These are phyloP conservation scores for Brachyrhaphis roseni DNA, from an alignment of 2,797 vertebrate genomes.

Conservation along the genomic window DNA sequence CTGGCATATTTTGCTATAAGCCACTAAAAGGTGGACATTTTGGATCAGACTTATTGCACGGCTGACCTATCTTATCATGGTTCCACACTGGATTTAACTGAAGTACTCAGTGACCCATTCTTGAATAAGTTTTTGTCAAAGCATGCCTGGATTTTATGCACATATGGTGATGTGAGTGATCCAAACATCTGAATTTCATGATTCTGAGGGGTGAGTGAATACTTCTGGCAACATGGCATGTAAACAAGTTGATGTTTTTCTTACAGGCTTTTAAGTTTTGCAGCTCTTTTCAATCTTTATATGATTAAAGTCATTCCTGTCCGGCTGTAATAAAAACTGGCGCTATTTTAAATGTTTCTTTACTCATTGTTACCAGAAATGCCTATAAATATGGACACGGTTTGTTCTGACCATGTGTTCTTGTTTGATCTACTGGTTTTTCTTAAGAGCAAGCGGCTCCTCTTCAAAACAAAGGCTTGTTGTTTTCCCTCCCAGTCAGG, in stretches of 20 bases:
- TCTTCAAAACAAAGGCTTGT: neutral
- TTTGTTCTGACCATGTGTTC: neutral
- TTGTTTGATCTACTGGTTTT: slow-evolving; percentile 4
- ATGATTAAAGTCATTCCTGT: neutral
- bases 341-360: neutral
- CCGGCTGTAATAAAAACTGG: neutral
- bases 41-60: neutral
- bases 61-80: neutral
- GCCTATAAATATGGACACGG: neutral
- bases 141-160: neutral
- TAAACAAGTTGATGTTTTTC: neutral
- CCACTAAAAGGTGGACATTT: neutral
- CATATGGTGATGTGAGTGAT: neutral
- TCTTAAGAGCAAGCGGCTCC: slow-evolving; percentile 1
- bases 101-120: neutral
- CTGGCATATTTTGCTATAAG: neutral
- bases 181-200: neutral
- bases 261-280: no score
- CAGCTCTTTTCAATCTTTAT: neutral
- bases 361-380: neutral
- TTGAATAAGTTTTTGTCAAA: neutral
- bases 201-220: neutral
- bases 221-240: neutral
- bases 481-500: slow-evolving; percentile 33
- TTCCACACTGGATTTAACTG: neutral